phyloP scores from a whole-genome alignment of 2,113 vertebrate genomes.

The Planiliza haematocheilus region DNA sequence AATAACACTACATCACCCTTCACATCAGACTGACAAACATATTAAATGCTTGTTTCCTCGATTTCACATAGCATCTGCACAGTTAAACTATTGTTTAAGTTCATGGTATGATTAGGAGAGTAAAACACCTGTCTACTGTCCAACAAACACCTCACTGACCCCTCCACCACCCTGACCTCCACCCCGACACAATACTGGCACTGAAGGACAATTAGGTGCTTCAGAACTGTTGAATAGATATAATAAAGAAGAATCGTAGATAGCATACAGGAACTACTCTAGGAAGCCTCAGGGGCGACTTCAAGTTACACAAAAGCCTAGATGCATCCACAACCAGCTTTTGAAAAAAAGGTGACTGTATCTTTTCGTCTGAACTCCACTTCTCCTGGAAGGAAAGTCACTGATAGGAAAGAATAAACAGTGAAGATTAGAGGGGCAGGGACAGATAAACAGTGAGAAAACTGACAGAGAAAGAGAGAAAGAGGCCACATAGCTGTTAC shows the following conservation, averaged over 20 bases:
- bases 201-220: no score
- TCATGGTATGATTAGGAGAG: neutral
- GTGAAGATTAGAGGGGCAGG: slow-evolving; percentile 12
- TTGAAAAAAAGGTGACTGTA: neutral
- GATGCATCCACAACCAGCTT: no score
- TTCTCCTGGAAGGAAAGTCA: slow-evolving; percentile 13
- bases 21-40: no score
- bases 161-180: no score
- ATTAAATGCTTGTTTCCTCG: no score
- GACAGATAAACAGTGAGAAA: neutral
- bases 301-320: no score
- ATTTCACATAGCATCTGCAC: neutral
- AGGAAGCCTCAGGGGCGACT: no score
- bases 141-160: no score
- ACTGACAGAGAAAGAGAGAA: slow-evolving; percentile 10
- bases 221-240: no score
- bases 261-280: no score
- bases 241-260: no score
- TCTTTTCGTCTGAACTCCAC: neutral
- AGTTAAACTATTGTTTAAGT: neutral
- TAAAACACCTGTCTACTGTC: neutral
- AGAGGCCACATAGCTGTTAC: slow-evolving; percentile 25
- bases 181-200: neutral
- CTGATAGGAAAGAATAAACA: slow-evolving; percentile 11
- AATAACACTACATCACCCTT: no score